Evolutionary conservation across 2,113 vertebrate species (phyloP).

Genomic region (Sapajus apella): DNA sequence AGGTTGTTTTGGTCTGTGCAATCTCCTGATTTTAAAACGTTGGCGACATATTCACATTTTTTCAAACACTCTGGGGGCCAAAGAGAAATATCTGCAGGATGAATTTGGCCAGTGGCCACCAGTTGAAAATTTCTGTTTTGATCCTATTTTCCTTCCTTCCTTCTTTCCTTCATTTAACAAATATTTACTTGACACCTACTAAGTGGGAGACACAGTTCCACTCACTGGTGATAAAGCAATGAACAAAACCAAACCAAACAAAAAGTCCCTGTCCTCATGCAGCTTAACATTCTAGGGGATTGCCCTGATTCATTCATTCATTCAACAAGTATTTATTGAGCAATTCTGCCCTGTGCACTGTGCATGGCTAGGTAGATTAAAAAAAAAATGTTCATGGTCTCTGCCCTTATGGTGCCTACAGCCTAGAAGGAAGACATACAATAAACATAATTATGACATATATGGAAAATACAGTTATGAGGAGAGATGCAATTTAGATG

Average conservation of each 20-base stretch:
- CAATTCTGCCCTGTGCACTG: background rate
- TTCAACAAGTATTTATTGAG: background rate
- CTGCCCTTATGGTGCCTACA: background rate
- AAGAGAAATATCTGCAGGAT: constrained; percentile 64
- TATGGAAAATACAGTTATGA: background rate
- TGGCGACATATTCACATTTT: constrained; percentile 72
- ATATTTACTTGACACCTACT: constrained; percentile 34
- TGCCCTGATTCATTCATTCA: background rate
- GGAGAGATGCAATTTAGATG: background rate
- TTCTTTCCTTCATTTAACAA: background rate
- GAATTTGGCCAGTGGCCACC: constrained; percentile 55
- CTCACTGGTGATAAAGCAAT: background rate
- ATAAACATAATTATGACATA: background rate
- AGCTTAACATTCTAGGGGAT: background rate
- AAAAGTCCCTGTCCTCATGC: background rate
- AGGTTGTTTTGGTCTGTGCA: constrained; percentile 59
- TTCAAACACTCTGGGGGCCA: constrained; percentile 50
- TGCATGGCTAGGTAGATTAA: background rate
- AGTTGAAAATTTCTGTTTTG: constrained; percentile 52
- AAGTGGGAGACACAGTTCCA: background rate
- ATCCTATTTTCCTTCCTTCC: constrained; percentile 15
- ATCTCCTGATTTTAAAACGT: constrained; percentile 60
- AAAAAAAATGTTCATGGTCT: background rate
- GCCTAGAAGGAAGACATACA: background rate
- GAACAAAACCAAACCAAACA: background rate